A percentile compares a stretch with the other conserved stretches of the same genome.
phyloP scores from a whole-genome alignment of 2,888 invertebrate species.

The Brachycybe producta region DNA sequence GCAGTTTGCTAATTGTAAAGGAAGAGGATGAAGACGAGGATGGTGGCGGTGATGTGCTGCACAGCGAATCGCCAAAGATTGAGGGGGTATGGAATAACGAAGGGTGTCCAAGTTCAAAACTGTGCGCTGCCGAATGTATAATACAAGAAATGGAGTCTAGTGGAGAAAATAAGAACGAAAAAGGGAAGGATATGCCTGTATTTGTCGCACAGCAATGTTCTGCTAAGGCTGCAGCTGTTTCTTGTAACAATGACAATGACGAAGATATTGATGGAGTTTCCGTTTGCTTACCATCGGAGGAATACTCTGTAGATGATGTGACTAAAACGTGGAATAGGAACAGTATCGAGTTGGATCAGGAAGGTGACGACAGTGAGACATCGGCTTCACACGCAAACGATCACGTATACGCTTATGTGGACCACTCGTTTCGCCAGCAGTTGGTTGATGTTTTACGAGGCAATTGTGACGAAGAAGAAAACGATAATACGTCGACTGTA shows the following conservation, averaged over 20 bases:
- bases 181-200: no score
- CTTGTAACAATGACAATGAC: background rate
- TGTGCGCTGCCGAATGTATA: background rate
- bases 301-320: background rate
- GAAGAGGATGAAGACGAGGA: constrained; percentile 16
- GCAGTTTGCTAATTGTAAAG: constrained; percentile 15
- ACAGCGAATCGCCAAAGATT: no score
- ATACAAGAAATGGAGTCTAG: no score
- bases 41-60: no score
- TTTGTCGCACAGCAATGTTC: no score
- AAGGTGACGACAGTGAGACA: background rate
- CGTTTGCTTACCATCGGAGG: background rate
- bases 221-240: no score
- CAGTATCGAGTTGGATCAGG: background rate
- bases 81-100: background rate
- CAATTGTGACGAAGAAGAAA: background rate
- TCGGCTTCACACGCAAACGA: background rate
- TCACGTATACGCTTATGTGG: constrained; percentile 13
- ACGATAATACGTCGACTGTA: constrained; percentile 2
- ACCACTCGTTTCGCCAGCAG: constrained; percentile 9
- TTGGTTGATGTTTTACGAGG: background rate
- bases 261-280: background rate
- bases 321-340: background rate
- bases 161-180: no score
- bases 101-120: background rate